These are phyloP conservation scores for Portevinia maculata DNA, from an alignment of 2,888 invertebrate species.

Conservation along the genomic window DNA sequence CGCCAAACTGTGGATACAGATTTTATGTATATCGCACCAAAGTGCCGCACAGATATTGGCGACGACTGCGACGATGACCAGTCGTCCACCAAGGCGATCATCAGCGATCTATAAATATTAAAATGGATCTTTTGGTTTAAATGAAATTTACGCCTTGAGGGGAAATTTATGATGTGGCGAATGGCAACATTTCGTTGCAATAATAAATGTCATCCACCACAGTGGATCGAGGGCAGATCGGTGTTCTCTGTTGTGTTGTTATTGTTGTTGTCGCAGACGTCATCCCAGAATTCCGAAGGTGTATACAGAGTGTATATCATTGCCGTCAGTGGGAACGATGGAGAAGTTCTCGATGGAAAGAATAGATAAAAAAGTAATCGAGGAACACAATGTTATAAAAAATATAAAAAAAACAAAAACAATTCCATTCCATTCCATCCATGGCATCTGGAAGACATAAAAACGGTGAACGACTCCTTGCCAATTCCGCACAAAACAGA, in stretches of 20 bases:
- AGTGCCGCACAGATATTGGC: slow-evolving; percentile 56
- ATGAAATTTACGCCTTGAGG: slow-evolving; percentile 72
- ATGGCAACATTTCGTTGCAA: slow-evolving; percentile 68
- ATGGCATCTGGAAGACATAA: slow-evolving; percentile 44
- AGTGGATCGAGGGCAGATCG: slow-evolving; percentile 48
- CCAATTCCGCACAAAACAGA: slow-evolving; percentile 51
- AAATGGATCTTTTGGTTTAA: slow-evolving; percentile 44
- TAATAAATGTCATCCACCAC: slow-evolving; percentile 70
- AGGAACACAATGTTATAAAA: no score
- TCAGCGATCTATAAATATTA: slow-evolving; percentile 69
- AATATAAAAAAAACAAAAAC: slow-evolving; percentile 4
- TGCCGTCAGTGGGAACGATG: slow-evolving; percentile 27
- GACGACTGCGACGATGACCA: slow-evolving; percentile 38
- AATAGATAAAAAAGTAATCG: slow-evolving; percentile 12
- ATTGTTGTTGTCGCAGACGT: slow-evolving; percentile 14
- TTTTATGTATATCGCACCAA: slow-evolving; percentile 42
- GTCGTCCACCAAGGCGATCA: slow-evolving; percentile 45
- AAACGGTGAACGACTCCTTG: slow-evolving; percentile 30
- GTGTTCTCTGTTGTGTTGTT: not conserved
- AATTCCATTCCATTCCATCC: slow-evolving; percentile 7
- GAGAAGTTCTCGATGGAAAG: slow-evolving; percentile 17
- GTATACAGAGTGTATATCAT: slow-evolving; percentile 18
- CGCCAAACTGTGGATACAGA: slow-evolving; percentile 9
- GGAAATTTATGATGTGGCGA: slow-evolving; percentile 73
- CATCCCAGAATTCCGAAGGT: not conserved